These are phyloP conservation scores for Falco cherrug DNA, from an alignment of 2,797 vertebrate genomes.

Conservation along the genomic window DNA sequence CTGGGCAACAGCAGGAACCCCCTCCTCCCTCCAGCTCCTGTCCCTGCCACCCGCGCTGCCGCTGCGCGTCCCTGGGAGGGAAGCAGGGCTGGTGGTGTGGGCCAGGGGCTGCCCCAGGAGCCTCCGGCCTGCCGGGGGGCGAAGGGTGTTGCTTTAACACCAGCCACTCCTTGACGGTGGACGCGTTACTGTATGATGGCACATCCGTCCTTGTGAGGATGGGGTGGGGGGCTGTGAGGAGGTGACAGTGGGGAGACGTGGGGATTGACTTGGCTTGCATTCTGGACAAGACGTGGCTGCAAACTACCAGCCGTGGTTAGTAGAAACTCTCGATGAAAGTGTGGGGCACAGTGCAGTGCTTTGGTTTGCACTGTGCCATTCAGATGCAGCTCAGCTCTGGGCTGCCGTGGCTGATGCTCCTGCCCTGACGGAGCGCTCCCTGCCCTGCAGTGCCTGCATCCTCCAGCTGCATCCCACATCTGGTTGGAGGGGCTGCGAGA, in stretches of 20 bases:
- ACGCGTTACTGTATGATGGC: not conserved
- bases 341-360: fast-evolving
- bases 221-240: not conserved
- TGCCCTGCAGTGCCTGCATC: fast-evolving
- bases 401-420: fast-evolving
- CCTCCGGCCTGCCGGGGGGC: not conserved
- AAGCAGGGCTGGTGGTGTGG: not conserved
- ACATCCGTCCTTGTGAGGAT: not conserved
- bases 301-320: not conserved
- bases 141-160: not conserved
- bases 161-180: fast-evolving
- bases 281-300: not conserved
- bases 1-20: constrained; percentile 75
- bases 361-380: fast-evolving
- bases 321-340: fast-evolving
- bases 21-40: not conserved
- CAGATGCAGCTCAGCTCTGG: fast-evolving
- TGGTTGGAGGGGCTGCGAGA: fast-evolving
- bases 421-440: fast-evolving
- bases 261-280: fast-evolving
- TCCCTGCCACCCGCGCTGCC: not conserved
- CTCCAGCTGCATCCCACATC: fast-evolving
- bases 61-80: not conserved
- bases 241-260: fast-evolving
- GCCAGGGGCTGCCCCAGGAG: not conserved